These are phyloP conservation scores for Schrankia costaestrigalis DNA, from an alignment of 2,888 invertebrate species.

Conservation along the genomic window DNA sequence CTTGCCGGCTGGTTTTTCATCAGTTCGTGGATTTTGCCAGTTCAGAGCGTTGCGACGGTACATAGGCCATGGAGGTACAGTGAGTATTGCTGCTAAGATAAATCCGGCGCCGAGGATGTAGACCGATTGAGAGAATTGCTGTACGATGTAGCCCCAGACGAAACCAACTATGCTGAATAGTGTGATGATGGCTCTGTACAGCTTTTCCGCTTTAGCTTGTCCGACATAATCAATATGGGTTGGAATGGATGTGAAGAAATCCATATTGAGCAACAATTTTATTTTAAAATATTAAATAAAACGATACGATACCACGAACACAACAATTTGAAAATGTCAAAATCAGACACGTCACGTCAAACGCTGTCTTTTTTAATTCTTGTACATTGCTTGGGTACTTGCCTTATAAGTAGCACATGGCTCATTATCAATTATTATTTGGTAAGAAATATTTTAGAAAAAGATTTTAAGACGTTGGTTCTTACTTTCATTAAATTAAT, in stretches of 20 bases:
- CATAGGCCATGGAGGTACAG: slow-evolving; percentile 98
- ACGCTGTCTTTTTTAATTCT: too few relatives aligned
- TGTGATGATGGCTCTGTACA: slow-evolving; percentile 94
- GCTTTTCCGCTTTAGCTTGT: slow-evolving; percentile 92
- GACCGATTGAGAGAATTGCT: slow-evolving; percentile 97
- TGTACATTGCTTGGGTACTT: too few relatives aligned
- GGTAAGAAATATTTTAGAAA: too few relatives aligned
- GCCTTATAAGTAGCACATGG: too few relatives aligned
- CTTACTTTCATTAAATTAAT: too few relatives aligned
- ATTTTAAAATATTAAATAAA: slow-evolving; percentile 1
- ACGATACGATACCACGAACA: not conserved
- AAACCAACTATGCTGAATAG: slow-evolving; percentile 95
- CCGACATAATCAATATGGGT: slow-evolving; percentile 90
- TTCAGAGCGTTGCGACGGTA: slow-evolving; percentile 92
- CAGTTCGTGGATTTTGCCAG: slow-evolving; percentile 89
- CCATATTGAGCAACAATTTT: slow-evolving; percentile 53
- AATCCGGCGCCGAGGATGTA: slow-evolving; percentile 96
- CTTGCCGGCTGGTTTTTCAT: slow-evolving; percentile 69
- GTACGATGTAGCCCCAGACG: slow-evolving; percentile 95
- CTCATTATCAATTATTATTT: too few relatives aligned
- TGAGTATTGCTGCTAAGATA: slow-evolving; percentile 90
- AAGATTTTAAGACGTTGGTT: too few relatives aligned
- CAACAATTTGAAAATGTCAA: not conserved
- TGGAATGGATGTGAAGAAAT: slow-evolving; percentile 73
- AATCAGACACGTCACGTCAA: slow-evolving; percentile 24